Evolutionary conservation across 2,888 invertebrate genomes (phyloP).

Genomic region (Nebria brevicollis): DNA sequence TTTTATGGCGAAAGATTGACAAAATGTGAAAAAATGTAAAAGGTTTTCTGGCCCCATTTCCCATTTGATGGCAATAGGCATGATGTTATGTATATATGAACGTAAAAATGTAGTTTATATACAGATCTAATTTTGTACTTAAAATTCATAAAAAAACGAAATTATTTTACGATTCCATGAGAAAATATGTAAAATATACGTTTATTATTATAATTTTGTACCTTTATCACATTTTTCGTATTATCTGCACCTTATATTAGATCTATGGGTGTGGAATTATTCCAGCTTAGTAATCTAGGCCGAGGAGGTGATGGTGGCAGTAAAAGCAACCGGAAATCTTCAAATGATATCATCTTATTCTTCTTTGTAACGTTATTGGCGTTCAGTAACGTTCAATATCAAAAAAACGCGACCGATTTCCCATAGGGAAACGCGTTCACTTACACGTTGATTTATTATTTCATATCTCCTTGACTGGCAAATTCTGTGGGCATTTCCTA

Average conservation of each 20-base stretch:
- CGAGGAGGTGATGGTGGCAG: not conserved
- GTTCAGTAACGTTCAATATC: slow-evolving; percentile 10
- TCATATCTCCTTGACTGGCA: slow-evolving; percentile 21
- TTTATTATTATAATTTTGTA: not conserved
- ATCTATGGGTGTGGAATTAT: not conserved
- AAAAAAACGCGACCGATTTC: slow-evolving; percentile 8
- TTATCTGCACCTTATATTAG: too few relatives aligned
- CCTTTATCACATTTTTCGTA: not conserved
- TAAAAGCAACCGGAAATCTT: not conserved
- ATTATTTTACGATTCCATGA: too few relatives aligned
- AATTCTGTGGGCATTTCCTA: slow-evolving; percentile 15
- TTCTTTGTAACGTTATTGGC: slow-evolving; percentile 11
- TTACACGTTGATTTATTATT: slow-evolving; percentile 20
- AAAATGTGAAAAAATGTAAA: too few relatives aligned
- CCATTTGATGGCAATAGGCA: too few relatives aligned
- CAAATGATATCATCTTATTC: slow-evolving; percentile 7
- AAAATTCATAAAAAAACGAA: too few relatives aligned
- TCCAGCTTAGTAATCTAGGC: not conserved
- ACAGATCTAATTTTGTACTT: too few relatives aligned
- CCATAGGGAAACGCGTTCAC: slow-evolving; percentile 2
- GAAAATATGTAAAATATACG: too few relatives aligned
- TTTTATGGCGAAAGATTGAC: too few relatives aligned
- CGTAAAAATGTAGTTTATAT: too few relatives aligned
- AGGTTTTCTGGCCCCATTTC: too few relatives aligned
- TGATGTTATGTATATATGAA: too few relatives aligned